These are phyloP conservation scores for Bellardia bayeri DNA, from an alignment of 2,888 invertebrate species.

Conservation along the genomic window DNA sequence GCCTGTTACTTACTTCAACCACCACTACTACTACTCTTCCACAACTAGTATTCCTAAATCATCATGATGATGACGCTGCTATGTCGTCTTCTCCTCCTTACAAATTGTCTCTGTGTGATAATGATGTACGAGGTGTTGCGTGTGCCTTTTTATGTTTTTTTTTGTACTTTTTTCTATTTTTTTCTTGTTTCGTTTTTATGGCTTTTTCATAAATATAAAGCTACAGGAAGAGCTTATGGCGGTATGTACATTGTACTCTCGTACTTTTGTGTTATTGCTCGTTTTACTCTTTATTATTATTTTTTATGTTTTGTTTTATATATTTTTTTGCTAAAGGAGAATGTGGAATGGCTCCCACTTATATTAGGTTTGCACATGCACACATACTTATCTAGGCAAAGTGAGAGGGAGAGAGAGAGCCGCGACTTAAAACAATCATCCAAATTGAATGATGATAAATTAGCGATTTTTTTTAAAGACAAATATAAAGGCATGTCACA, in stretches of 20 bases:
- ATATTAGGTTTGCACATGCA: conserved; percentile 32
- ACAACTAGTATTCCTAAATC: conserved; percentile 22
- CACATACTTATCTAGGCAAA: not conserved
- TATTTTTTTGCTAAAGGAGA: conserved; percentile 23
- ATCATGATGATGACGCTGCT: conserved; percentile 19
- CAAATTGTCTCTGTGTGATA: conserved; percentile 55
- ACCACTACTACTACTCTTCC: conserved; percentile 32
- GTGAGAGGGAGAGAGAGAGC: not conserved
- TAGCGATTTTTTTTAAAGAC: conserved; percentile 26
- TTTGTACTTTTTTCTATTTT: conserved; percentile 3
- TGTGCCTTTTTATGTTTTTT: conserved; percentile 42
- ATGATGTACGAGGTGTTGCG: conserved; percentile 72
- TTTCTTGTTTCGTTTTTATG: conserved; percentile 34
- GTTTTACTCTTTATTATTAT: conserved; percentile 29
- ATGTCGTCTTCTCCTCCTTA: not conserved
- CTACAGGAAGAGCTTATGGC: conserved; percentile 69
- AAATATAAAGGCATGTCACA: too few relatives aligned
- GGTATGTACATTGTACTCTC: not conserved
- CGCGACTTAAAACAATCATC: conserved; percentile 23
- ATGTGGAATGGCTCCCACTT: conserved; percentile 43
- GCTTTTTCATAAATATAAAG: conserved; percentile 32
- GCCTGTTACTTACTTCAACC: not conserved
- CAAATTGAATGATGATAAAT: conserved; percentile 20
- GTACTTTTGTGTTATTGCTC: conserved; percentile 33
- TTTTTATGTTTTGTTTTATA: not conserved